Conservation (phyloP, 2,888 invertebrate species). For the Andrena bicolor region DNA sequence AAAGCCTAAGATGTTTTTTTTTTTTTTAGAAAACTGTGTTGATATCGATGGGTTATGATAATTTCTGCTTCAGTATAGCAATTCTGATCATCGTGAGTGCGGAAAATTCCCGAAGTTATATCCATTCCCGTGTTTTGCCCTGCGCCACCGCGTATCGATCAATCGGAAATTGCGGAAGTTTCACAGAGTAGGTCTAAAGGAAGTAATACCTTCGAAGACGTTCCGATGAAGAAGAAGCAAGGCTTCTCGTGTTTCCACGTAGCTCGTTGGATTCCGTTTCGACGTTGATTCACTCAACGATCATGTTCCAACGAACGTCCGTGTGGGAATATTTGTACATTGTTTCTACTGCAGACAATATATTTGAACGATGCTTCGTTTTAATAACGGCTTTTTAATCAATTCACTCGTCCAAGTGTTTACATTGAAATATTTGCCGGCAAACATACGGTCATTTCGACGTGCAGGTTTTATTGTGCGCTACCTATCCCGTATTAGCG, state of each 20-base stretch:
- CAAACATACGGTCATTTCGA: conserved; percentile 13
- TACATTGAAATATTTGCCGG: conserved; percentile 44
- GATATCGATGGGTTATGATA: background rate
- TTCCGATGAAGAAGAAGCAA: conserved; percentile 29
- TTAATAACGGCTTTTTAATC: conserved; percentile 42
- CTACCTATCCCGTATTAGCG: conserved; percentile 14
- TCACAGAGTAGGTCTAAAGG: conserved; percentile 42
- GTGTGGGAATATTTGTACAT: conserved; percentile 33
- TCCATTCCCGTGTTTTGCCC: conserved; percentile 40
- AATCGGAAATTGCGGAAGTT: conserved; percentile 65
- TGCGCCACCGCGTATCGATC: conserved; percentile 49
- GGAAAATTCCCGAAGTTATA: conserved; percentile 12
- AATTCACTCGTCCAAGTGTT: conserved; percentile 23
- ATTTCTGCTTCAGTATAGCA: background rate
- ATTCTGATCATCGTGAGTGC: background rate
- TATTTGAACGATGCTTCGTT: conserved; percentile 18
- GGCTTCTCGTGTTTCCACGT: conserved; percentile 46
- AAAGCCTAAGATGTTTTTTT: background rate
- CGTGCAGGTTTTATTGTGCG: conserved; percentile 32
- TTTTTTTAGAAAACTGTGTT: background rate
- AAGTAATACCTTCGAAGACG: conserved; percentile 51
- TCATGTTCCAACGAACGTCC: conserved; percentile 16
- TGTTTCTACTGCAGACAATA: conserved; percentile 32
- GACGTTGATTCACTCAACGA: background rate
- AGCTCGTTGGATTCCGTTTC: conserved; percentile 5